phyloP scores from a whole-genome alignment of 2,888 invertebrate genomes.

The Hypomecis atomaria region DNA sequence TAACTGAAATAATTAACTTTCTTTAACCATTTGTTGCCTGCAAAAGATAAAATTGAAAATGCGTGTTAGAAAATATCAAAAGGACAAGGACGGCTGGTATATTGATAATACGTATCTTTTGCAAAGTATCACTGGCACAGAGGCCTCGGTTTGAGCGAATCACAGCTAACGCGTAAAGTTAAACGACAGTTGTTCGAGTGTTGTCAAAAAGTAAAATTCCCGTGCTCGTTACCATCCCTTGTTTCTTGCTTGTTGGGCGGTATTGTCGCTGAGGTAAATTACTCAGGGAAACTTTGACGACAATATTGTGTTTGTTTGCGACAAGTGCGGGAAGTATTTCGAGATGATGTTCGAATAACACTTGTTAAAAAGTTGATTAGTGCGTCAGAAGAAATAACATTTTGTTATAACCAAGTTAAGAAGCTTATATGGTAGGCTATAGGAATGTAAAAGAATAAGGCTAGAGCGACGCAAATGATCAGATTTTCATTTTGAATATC shows the following conservation, averaged over 20 bases:
- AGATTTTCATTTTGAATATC: too few relatives aligned
- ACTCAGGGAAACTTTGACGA: conserved; percentile 33
- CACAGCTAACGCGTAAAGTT: conserved; percentile 64
- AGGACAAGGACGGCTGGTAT: too few relatives aligned
- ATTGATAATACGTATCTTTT: too few relatives aligned
- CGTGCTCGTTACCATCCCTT: conserved; percentile 45
- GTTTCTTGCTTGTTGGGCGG: conserved; percentile 50
- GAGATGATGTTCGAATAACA: conserved; percentile 18
- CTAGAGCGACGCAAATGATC: too few relatives aligned
- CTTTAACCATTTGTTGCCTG: too few relatives aligned
- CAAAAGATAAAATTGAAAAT: too few relatives aligned
- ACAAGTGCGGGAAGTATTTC: conserved; percentile 16
- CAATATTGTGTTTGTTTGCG: conserved; percentile 14
- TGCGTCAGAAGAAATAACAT: too few relatives aligned
- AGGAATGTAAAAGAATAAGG: too few relatives aligned
- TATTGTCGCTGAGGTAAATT: conserved; percentile 41
- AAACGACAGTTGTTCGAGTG: conserved; percentile 67
- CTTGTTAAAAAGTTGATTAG: conserved; percentile 2
- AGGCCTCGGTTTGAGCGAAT: conserved; percentile 46
- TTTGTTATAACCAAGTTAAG: too few relatives aligned
- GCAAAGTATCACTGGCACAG: conserved; percentile 12
- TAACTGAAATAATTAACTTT: too few relatives aligned
- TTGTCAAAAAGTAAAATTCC: conserved; percentile 66
- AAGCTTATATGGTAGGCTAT: too few relatives aligned
- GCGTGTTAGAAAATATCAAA: too few relatives aligned